Evolutionary conservation across 1,140 invertebrate species (phyloP), one percentile per base, ranked within the genome.

Genomic region (Galendromus occidentalis): DNA sequence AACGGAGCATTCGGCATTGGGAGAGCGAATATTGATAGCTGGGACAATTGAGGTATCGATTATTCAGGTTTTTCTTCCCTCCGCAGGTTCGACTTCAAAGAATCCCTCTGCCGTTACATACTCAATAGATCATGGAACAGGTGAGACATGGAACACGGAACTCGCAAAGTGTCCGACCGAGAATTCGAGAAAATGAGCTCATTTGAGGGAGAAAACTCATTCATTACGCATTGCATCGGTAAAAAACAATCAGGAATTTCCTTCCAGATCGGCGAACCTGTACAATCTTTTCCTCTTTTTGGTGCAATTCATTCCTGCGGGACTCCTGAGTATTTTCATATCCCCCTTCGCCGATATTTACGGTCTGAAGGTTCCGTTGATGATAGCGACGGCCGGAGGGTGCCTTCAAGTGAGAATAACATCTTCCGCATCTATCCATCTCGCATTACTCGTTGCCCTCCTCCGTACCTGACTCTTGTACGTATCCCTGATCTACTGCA

Each of bases 221-320:
- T n/a, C n/a, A n/a, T n/a, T n/a, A n/a, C n/a, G 30, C 42, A 6
- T 9, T 39, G 33, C 33, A 39, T 39, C 33, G 33, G 9, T 39
- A 6, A 9, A 67, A 39, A 39, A 6, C 45, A 22, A 28, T 17
- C 4, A 5, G 45, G 18, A 47, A 47, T 47, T 47, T 47, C 28
- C 17, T 59, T 59, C 33, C 22, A 59, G 51, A 33, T 25, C 33
- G 25, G 51, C 51, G 22, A 59, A 59, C 51, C 17, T 59, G 22
- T 59, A 59, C 51, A 59, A 59, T 25, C 25, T 59, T 17, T 59
- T 25, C 33, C 51, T 59, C 17, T 59, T 59, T 22, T 33, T 59
- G 25, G 51, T 59, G 12, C 51, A 59, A 22, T 59, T 59, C 22
- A 25, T 59, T 25, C 51, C 51, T 12, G 51, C 51, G 4, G 51